Percentiles rank a stretch among this genome's conserved stretches.
These are phyloP conservation scores for Rhynchotus rufescens DNA, from an alignment of 2,797 vertebrate genomes.

Conservation along the genomic window DNA sequence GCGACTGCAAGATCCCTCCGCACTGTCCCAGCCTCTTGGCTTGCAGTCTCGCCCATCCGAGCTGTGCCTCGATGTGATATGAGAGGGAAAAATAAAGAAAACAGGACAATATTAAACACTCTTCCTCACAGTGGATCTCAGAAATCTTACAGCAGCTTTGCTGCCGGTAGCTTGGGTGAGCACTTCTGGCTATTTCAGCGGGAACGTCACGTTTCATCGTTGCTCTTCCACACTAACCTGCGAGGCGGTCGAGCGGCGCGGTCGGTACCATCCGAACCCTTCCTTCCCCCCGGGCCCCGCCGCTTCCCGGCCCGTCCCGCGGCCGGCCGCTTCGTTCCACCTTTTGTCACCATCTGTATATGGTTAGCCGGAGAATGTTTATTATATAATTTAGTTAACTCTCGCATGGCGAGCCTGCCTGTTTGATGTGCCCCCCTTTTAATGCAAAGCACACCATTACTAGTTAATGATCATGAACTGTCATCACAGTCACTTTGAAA, in stretches of 20 bases:
- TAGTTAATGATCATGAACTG: constrained; percentile 87
- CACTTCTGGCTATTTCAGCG: accelerated
- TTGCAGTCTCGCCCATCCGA: neutral
- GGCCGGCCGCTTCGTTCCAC: neutral
- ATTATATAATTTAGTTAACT: constrained; percentile 67
- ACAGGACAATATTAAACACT: neutral
- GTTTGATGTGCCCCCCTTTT: constrained; percentile 83
- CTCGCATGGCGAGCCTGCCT: constrained; percentile 29
- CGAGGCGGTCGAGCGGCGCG: accelerated
- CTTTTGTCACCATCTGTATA: constrained; percentile 69
- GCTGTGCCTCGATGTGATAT: neutral
- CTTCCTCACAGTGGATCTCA: neutral
- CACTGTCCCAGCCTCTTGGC: neutral
- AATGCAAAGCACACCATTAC: constrained; percentile 85
- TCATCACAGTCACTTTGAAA: constrained; percentile 83
- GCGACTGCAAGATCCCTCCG: neutral
- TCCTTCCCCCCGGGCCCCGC: accelerated
- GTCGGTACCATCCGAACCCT: neutral
- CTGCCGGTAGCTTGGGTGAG: neutral
- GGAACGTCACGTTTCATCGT: accelerated
- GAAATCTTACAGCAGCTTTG: neutral
- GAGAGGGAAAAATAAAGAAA: neutral
- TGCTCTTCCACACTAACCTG: neutral
- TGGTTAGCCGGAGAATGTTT: constrained; percentile 70
- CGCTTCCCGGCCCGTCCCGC: neutral